phyloP scores from a whole-genome alignment of 30 jellyfish, hydroid and myxozoan genomes.

The Cassiopea xamachana region DNA sequence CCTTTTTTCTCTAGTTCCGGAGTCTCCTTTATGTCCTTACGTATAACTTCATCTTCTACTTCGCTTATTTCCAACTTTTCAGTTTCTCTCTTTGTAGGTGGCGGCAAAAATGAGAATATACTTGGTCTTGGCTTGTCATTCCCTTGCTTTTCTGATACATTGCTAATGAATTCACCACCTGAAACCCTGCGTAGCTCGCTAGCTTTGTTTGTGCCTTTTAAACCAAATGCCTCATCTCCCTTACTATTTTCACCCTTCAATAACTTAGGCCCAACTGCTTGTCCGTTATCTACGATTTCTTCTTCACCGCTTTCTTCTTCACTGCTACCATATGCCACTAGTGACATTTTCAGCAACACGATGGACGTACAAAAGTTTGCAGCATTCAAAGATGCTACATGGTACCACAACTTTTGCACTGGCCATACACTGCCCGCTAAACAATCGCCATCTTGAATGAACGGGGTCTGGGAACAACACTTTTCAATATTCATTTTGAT shows the following conservation, averaged over 20 bases:
- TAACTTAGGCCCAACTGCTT: conserved; percentile 47
- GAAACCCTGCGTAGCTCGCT: not conserved
- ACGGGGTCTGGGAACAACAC: conserved; percentile 28
- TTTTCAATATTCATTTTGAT: not conserved
- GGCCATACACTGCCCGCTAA: too few species aligned
- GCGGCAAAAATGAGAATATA: conserved; percentile 58
- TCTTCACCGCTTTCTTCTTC: conserved; percentile 66
- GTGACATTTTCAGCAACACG: conserved; percentile 19
- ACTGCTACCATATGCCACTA: conserved; percentile 78
- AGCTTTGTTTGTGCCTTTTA: not conserved
- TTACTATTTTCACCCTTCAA: not conserved
- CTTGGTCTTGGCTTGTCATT: conserved; percentile 3
- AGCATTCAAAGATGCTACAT: too few species aligned
- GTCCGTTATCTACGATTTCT: not conserved
- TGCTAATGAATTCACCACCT: not conserved
- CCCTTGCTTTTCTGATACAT: not conserved
- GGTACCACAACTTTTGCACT: too few species aligned
- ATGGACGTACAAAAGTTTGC: not conserved
- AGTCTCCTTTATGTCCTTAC: not conserved
- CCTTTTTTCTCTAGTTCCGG: not conserved
- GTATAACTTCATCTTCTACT: conserved; percentile 10
- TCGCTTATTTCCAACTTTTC: conserved; percentile 8
- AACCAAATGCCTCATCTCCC: not conserved
- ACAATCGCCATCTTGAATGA: not conserved
- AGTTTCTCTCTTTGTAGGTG: conserved; percentile 42